Conservation (phyloP, 1,140 invertebrate species). For the Lithobius niger region DNA sequence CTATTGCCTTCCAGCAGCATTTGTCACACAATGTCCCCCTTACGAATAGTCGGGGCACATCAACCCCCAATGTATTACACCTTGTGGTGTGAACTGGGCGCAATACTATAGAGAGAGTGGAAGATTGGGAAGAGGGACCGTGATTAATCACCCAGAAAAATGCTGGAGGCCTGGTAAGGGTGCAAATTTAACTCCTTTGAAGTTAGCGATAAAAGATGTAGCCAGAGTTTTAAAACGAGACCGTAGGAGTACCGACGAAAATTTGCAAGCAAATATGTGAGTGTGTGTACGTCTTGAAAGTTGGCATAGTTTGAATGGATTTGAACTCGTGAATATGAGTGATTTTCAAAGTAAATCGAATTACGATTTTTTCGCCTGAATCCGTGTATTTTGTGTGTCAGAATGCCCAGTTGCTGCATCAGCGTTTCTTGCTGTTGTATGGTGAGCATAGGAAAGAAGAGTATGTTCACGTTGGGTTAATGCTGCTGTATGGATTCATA, state of each 20-base stretch:
- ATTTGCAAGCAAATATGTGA: not conserved
- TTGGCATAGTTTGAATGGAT: not conserved
- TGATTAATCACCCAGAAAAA: too few species aligned
- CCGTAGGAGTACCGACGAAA: not conserved
- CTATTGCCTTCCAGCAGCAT: too few species aligned
- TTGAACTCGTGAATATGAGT: not conserved
- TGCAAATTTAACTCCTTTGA: too few species aligned
- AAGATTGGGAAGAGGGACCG: too few species aligned
- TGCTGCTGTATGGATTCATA: conserved; percentile 55
- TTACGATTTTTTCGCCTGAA: too few species aligned
- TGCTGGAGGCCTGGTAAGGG: too few species aligned
- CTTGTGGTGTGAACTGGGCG: too few species aligned
- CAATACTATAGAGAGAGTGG: too few species aligned
- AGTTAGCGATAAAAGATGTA: not conserved
- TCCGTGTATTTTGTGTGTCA: conserved; percentile 12
- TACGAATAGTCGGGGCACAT: too few species aligned
- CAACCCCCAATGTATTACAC: too few species aligned
- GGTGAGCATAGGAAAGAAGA: conserved; percentile 46
- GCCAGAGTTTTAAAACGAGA: not conserved
- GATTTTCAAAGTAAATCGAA: not conserved
- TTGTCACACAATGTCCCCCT: too few species aligned
- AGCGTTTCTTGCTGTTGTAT: conserved; percentile 58
- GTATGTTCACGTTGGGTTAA: conserved; percentile 55
- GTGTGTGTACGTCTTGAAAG: not conserved
- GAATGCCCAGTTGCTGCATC: conserved; percentile 59